phyloP scores from a whole-genome alignment of 2,888 invertebrate genomes.

The Drosophila meridiana region DNA sequence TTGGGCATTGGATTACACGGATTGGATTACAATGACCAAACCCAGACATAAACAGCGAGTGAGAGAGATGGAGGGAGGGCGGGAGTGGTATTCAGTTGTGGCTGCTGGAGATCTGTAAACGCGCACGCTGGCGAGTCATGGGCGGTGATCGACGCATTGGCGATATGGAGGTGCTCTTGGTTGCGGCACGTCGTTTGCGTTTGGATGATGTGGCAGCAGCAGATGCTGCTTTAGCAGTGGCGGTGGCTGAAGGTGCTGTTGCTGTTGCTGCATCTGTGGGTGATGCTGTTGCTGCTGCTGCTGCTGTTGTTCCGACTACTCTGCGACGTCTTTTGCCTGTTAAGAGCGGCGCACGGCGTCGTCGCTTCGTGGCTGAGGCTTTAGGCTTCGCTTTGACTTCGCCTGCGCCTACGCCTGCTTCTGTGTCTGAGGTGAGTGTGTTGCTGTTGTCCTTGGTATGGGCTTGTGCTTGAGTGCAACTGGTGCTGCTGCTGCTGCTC shows the following conservation, averaged over 20 bases:
- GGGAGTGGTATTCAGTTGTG: conserved; percentile 39
- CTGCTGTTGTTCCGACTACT: not conserved
- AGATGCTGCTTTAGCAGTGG: conserved; percentile 7
- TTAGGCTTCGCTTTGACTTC: conserved; percentile 50
- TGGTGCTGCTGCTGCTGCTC: conserved; percentile 19
- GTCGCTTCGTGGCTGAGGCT: conserved; percentile 59
- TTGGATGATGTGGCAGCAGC: conserved; percentile 24
- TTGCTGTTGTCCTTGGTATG: conserved; percentile 54
- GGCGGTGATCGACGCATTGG: conserved; percentile 64
- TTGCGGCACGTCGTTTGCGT: conserved; percentile 37
- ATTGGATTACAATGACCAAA: conserved; percentile 42
- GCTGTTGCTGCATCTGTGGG: not conserved
- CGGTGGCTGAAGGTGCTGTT: not conserved
- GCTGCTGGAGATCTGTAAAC: conserved; percentile 74
- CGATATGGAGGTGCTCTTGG: conserved; percentile 43
- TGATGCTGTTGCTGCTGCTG: conserved; percentile 2
- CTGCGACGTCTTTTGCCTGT: conserved; percentile 51
- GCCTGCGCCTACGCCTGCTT: conserved; percentile 44
- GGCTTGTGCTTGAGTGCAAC: conserved; percentile 11
- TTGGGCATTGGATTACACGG: conserved; percentile 56
- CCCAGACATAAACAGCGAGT: conserved; percentile 21
- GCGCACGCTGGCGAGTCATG: conserved; percentile 75
- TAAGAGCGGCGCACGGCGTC: conserved; percentile 66
- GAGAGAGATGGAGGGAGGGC: not conserved
- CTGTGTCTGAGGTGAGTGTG: conserved; percentile 72